phyloP scores from a whole-genome alignment of 2,113 vertebrate genomes.

The Microcebus jonahi region DNA sequence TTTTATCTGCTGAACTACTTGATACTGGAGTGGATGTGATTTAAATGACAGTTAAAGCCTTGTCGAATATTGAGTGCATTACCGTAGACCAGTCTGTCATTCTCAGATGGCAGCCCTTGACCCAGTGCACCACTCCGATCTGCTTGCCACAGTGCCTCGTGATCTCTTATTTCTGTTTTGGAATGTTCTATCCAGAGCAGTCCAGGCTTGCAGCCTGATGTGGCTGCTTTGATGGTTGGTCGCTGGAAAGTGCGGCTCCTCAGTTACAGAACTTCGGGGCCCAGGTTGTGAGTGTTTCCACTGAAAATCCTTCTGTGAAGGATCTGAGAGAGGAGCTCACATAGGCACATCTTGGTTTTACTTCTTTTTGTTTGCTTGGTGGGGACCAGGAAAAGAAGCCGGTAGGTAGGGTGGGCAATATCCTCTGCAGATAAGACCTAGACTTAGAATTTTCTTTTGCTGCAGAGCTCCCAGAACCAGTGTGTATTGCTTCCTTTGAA shows the following conservation, averaged over 20 bases:
- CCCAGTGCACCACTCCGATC: not conserved
- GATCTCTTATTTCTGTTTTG: slow-evolving; percentile 4
- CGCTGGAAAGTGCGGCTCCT: not conserved
- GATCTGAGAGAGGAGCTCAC: not conserved
- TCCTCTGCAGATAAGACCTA: not conserved
- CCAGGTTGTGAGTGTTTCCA: not conserved
- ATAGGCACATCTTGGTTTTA: not conserved
- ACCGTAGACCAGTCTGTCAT: not conserved
- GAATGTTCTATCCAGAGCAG: not conserved
- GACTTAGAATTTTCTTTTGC: not conserved
- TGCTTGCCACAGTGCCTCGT: not conserved
- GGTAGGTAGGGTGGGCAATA: not conserved
- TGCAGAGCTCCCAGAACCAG: not conserved
- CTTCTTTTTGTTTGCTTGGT: not conserved
- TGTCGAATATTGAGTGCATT: not conserved
- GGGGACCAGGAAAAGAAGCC: not conserved
- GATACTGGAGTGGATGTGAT: slow-evolving; percentile 5
- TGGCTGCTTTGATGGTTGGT: not conserved
- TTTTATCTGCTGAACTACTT: slow-evolving; percentile 39
- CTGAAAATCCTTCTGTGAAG: not conserved
- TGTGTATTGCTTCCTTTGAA: not conserved
- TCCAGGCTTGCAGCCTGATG: not conserved
- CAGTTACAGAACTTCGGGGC: not conserved
- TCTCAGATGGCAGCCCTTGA: slow-evolving; percentile 1
- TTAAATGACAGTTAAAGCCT: slow-evolving; percentile 37